These are phyloP conservation scores for Drosophila neonasuta DNA, from an alignment of 2,888 invertebrate species.

Conservation along the genomic window DNA sequence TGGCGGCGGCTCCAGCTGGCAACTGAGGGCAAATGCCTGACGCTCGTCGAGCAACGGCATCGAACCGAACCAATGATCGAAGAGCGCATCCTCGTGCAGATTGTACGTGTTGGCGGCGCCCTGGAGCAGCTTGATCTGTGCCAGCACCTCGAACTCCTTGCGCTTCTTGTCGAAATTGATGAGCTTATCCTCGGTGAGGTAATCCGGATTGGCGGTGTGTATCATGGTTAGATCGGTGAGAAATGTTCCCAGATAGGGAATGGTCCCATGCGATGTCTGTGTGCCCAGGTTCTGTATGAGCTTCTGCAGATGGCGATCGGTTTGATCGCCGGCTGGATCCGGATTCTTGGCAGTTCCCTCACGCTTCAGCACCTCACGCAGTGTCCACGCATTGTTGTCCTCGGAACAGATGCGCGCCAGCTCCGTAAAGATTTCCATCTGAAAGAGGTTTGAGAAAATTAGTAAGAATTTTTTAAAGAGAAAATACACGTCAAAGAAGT, in stretches of 20 bases:
- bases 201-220: conserved; percentile 96
- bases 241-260: conserved; percentile 98
- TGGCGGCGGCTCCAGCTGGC: conserved; percentile 91
- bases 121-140: conserved; percentile 97
- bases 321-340: conserved; percentile 92
- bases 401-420: conserved; percentile 98
- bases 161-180: conserved; percentile 99
- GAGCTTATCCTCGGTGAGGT: conserved; percentile 87
- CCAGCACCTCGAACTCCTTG: conserved; percentile 99
- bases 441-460: conserved; percentile 9
- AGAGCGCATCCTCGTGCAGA: conserved; percentile 91
- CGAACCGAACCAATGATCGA: conserved; percentile 98
- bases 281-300: conserved; percentile 90
- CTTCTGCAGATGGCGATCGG: conserved; percentile 92
- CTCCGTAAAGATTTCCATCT: conserved; percentile 95
- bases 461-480: background rate
- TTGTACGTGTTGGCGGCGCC: conserved; percentile 97
- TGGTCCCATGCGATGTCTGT: conserved; percentile 94
- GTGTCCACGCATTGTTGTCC: conserved; percentile 98
- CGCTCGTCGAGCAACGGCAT: conserved; percentile 95
- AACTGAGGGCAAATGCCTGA: conserved; percentile 94
- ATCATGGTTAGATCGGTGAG: conserved; percentile 99
- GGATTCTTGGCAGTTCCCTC: conserved; percentile 99
- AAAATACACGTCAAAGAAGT: too few species aligned
- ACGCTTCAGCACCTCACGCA: conserved; percentile 95